A percentile compares a stretch with the other conserved stretches of the same genome.
Evolutionary conservation across 2,888 invertebrate genomes (phyloP).

Genomic region (Leucophenga maculata): DNA sequence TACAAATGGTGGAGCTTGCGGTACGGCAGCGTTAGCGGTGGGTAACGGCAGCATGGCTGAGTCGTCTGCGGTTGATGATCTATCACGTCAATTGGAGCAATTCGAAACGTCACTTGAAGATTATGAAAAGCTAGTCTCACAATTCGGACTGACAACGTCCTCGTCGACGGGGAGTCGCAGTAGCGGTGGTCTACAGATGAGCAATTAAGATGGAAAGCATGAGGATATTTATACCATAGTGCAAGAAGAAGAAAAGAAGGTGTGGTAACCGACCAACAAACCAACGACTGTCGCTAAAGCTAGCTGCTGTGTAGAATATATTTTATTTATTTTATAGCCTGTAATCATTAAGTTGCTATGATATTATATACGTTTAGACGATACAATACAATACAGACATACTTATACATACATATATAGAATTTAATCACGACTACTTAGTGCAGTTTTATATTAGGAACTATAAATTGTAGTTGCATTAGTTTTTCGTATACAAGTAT

Average conservation of each 20-base stretch:
- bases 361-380: slow-evolving; percentile 34
- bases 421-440: slow-evolving; percentile 31
- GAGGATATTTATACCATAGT: not conserved
- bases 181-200: slow-evolving; percentile 66
- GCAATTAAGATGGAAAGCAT: slow-evolving; percentile 49
- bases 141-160: slow-evolving; percentile 63
- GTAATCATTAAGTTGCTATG: slow-evolving; percentile 45
- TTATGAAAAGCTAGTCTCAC: slow-evolving; percentile 72
- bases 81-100: slow-evolving; percentile 71
- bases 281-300: slow-evolving; percentile 5
- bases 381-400: slow-evolving; percentile 4
- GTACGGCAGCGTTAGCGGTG: slow-evolving; percentile 35
- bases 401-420: slow-evolving; percentile 25
- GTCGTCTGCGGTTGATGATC: slow-evolving; percentile 62
- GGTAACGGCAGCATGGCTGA: slow-evolving; percentile 40
- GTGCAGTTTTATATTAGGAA: slow-evolving; percentile 8
- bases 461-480: slow-evolving; percentile 6
- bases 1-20: slow-evolving; percentile 25
- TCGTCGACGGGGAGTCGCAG: slow-evolving; percentile 69
- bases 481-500: not conserved
- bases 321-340: slow-evolving; percentile 29
- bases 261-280: not conserved
- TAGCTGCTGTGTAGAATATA: slow-evolving; percentile 20
- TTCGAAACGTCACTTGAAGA: slow-evolving; percentile 72
- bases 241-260: too few species aligned